phyloP scores from a whole-genome alignment of 2,797 vertebrate genomes.

The Xerus rutilus region DNA sequence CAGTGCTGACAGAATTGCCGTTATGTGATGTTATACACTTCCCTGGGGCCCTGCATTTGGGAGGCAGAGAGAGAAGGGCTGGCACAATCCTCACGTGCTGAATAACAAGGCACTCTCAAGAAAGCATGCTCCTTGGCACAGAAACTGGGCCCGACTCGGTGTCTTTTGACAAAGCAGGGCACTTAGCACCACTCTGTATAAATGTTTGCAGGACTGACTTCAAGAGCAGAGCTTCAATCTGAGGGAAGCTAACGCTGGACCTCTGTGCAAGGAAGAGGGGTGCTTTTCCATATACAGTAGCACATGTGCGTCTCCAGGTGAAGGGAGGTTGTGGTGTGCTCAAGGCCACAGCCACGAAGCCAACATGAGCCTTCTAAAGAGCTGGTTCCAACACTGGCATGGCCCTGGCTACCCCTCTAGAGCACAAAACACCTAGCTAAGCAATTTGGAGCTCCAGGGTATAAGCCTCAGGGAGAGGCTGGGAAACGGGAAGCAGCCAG shows the following conservation, averaged over 20 bases:
- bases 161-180: neutral
- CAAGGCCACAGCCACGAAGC: neutral
- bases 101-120: constrained; percentile 42
- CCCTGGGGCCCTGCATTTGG: neutral
- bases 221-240: constrained; percentile 17
- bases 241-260: neutral
- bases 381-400: neutral
- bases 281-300: neutral
- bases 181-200: neutral
- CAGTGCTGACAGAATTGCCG: neutral
- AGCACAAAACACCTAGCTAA: neutral
- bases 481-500: too few relatives aligned
- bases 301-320: neutral
- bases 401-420: neutral
- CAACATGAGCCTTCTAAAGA: accelerated
- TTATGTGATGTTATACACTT: neutral
- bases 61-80: neutral
- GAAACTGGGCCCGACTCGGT: constrained; percentile 11
- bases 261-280: neutral
- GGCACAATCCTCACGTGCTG: constrained; percentile 42
- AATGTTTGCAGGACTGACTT: constrained; percentile 47
- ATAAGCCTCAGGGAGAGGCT: neutral
- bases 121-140: constrained; percentile 13
- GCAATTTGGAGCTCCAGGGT: neutral
- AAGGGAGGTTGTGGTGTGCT: neutral